Evolutionary conservation across 2,113 vertebrate genomes (phyloP).

Genomic region (Cyphomyrus plagiostoma): DNA sequence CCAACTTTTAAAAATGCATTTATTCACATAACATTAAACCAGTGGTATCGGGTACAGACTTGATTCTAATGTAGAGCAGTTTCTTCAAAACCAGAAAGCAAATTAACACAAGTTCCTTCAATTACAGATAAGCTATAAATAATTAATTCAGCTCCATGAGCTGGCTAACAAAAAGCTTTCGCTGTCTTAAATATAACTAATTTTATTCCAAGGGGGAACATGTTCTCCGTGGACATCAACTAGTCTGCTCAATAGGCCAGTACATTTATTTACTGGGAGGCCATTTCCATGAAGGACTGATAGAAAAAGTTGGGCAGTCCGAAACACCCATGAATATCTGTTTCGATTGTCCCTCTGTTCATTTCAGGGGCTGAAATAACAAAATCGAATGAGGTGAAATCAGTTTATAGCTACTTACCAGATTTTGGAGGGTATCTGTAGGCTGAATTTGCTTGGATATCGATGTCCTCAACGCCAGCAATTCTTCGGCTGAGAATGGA

Average conservation of each 20-base stretch:
- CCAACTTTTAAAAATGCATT: not conserved
- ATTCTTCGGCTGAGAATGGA: slow-evolving; percentile 91
- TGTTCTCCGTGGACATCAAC: not conserved
- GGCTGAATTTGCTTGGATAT: slow-evolving; percentile 95
- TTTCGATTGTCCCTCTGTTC: not conserved
- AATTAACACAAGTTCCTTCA: not conserved
- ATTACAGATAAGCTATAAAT: not conserved
- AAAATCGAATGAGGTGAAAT: not conserved
- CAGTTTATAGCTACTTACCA: slow-evolving; percentile 59
- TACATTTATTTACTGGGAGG: not conserved
- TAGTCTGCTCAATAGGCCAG: not conserved
- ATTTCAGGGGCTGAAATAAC: not conserved
- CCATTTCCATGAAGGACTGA: not conserved
- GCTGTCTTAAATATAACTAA: not conserved
- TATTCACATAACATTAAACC: not conserved
- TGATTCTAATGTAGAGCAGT: not conserved
- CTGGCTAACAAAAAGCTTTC: not conserved
- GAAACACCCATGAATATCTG: not conserved
- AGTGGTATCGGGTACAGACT: not conserved
- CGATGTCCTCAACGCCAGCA: slow-evolving; percentile 94
- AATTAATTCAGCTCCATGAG: not conserved
- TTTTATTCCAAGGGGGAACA: not conserved
- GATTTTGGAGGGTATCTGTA: slow-evolving; percentile 96
- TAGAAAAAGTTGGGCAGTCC: not conserved
- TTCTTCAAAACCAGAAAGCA: not conserved